Evolutionary conservation across 2,113 vertebrate species (phyloP).

Genomic region (Sturnus vulgaris): DNA sequence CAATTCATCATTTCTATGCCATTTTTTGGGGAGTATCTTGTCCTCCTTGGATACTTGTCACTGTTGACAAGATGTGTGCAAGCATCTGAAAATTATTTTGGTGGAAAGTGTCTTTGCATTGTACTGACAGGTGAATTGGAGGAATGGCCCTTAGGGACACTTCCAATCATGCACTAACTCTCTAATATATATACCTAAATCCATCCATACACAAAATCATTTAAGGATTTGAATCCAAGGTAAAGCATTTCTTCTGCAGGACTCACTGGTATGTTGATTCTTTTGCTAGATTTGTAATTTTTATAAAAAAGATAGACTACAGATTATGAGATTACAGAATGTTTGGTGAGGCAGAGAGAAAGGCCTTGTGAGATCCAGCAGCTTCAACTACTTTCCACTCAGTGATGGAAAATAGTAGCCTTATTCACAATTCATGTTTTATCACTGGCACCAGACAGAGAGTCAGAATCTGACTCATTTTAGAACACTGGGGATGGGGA

Average conservation of each 20-base stretch:
- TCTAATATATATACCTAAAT: neutral
- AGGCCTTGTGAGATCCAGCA: neutral
- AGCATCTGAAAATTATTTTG: neutral
- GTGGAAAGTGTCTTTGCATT: neutral
- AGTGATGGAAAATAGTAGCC: conserved; percentile 7
- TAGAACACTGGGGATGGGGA: neutral
- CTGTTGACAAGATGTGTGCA: neutral
- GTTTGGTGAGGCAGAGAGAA: neutral
- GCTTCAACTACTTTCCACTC: neutral
- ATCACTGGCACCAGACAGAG: conserved; percentile 6
- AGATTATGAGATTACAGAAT: neutral
- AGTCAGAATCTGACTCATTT: conserved; percentile 23
- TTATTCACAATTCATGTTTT: neutral
- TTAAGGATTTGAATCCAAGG: neutral
- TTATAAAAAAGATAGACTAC: neutral
- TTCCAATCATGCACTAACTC: neutral
- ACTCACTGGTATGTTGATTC: neutral
- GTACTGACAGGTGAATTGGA: neutral
- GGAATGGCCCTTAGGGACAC: neutral
- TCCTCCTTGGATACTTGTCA: neutral
- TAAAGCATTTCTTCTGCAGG: neutral
- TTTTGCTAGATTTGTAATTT: neutral
- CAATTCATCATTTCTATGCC: neutral
- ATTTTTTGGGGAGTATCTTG: neutral
- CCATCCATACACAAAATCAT: neutral